Evolutionary conservation across 1,140 invertebrate species (phyloP), one percentile per base, ranked within the genome.

Genomic region (Trachymyrmex cornetzi): DNA sequence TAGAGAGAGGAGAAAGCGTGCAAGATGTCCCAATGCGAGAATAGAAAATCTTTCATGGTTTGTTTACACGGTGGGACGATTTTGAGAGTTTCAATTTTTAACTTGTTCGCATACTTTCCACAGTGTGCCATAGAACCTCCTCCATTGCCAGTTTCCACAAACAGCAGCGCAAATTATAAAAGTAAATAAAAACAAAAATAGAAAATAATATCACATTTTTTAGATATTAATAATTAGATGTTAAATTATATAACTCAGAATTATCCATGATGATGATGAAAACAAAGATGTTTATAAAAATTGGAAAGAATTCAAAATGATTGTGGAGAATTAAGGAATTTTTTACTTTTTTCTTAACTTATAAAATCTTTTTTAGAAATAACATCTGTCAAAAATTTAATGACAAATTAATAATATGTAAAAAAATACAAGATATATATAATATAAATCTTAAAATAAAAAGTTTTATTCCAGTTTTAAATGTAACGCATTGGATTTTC

Each of bases 1-100:
- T 92, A 92, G 86, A 91, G 85, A 91, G 82, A 91, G 61, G 87
- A 69, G 63, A 90, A 92, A 92, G 64, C 64, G 57, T 34, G 55
- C 87, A 89, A 92, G 90, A 89, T 92, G 89, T 90, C 80, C 84
- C 86, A 80, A 63, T 87, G 79, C n/a, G 30, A 79, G 74, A 85
- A 85, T 67, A 79, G 82, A 79, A 55, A 85, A 85, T 79, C 64
- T 64, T 34, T 5, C 38, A 6, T 12, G 34, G 7, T 6, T 48
- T 22, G 24, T n/a, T 27, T 22, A 72, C 50, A 16, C 9, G 64
- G 9, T 24, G 64, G 22, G 50, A 55, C 14, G 63, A 79, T 66
- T 66, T 7, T 79, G 30, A 66, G 59, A n/a, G 38, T 27, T 66
- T 30, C 61, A 50, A 48, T 79, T 79, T 79, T 30, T 44, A 79